phyloP scores from a whole-genome alignment of 2,888 invertebrate genomes.

The Lycia hirtaria region DNA sequence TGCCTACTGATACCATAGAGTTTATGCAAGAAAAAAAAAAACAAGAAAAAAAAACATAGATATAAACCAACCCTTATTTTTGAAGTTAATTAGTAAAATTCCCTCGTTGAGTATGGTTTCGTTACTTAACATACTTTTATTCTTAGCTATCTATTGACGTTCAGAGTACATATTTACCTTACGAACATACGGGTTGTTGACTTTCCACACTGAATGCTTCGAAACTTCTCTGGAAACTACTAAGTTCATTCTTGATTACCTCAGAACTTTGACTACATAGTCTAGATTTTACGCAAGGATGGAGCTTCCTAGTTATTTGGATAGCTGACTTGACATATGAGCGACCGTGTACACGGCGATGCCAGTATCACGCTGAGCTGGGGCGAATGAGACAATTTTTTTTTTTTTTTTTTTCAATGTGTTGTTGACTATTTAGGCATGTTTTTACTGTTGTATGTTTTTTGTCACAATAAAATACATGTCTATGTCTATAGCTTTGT shows the following conservation, averaged over 20 bases:
- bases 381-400: no score
- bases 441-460: no score
- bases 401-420: no score
- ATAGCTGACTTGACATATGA: neutral
- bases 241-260: slow-evolving; percentile 25
- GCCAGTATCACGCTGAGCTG: no score
- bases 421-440: neutral
- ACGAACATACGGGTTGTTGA: slow-evolving; percentile 31
- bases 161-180: slow-evolving; percentile 14
- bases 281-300: slow-evolving; percentile 13
- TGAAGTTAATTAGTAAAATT: no score
- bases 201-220: slow-evolving; percentile 14
- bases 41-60: no score
- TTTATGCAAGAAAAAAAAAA: no score
- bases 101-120: no score
- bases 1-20: no score
- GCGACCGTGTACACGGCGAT: neutral
- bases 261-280: slow-evolving; percentile 23
- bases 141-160: neutral
- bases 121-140: neutral
- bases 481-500: no score
- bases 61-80: no score
- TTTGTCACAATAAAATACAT: no score
- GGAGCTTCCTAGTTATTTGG: slow-evolving; percentile 6
- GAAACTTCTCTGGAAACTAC: slow-evolving; percentile 18